These are phyloP conservation scores for Tachina fera DNA, from an alignment of 2,888 invertebrate genomes.

Conservation along the genomic window DNA sequence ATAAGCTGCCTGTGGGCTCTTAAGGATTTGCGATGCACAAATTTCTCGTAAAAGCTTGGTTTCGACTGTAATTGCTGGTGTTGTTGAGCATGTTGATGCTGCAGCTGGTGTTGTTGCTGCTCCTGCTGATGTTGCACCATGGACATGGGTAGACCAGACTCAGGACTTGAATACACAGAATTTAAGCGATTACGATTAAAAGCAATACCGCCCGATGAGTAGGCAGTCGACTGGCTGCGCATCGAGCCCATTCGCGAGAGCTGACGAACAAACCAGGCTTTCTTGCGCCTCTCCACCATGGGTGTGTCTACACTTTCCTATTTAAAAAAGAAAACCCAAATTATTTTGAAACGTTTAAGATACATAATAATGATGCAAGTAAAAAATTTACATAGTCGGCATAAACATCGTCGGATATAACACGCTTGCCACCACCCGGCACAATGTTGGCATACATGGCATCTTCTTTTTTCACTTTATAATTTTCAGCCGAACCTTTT, in stretches of 20 bases:
- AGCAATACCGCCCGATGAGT: conserved; percentile 88
- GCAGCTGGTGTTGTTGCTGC: conserved; percentile 65
- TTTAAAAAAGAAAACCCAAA: background rate
- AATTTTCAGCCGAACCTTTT: conserved; percentile 93
- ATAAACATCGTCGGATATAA: conserved; percentile 91
- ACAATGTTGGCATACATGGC: conserved; percentile 93
- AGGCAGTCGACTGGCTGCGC: conserved; percentile 92
- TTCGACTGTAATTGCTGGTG: conserved; percentile 83
- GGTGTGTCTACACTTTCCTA: conserved; percentile 96
- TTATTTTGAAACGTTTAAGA: background rate
- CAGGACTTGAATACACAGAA: conserved; percentile 88
- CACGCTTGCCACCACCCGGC: conserved; percentile 84
- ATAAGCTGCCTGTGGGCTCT: conserved; percentile 84
- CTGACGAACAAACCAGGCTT: conserved; percentile 92
- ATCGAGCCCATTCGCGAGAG: conserved; percentile 93
- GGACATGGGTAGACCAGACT: conserved; percentile 84
- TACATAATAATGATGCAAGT: background rate
- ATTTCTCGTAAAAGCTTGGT: conserved; percentile 92
- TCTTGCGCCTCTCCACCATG: conserved; percentile 92
- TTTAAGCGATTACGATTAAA: conserved; percentile 91
- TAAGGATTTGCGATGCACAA: conserved; percentile 90
- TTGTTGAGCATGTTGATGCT: conserved; percentile 61
- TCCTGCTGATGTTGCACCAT: conserved; percentile 80
- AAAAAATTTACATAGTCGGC: conserved; percentile 91
- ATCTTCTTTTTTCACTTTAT: conserved; percentile 92